phyloP scores from a whole-genome alignment of 2,797 vertebrate species.

The Siniperca scherzeri region DNA sequence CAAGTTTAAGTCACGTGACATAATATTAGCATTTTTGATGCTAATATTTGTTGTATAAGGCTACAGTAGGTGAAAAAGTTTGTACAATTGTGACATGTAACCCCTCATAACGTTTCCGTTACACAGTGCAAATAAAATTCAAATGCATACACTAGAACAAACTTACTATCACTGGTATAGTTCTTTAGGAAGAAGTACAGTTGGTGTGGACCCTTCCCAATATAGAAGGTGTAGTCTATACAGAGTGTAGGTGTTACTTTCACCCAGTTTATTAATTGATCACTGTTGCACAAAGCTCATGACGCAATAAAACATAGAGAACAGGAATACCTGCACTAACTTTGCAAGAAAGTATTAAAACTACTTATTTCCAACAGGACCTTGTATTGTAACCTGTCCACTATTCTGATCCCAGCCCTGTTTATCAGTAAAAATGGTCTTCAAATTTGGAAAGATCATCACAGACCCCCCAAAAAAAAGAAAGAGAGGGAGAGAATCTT shows the following conservation, averaged over 20 bases:
- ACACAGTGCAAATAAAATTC: not conserved
- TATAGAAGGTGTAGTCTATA: not conserved
- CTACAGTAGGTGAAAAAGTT: not conserved
- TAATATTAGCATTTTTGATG: not conserved
- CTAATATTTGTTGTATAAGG: not conserved
- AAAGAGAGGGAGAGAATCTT: constrained; percentile 55
- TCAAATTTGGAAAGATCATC: constrained; percentile 64
- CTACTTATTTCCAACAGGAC: not conserved
- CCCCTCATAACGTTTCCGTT: not conserved
- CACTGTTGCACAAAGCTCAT: not conserved
- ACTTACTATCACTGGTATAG: not conserved
- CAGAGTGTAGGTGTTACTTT: not conserved
- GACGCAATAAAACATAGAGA: not conserved
- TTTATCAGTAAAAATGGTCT: constrained; percentile 45
- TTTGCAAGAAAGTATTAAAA: not conserved
- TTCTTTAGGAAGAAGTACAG: not conserved
- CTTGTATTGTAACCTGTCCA: not conserved
- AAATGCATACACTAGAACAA: not conserved
- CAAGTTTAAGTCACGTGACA: not conserved
- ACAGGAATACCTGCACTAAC: not conserved
- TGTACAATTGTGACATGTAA: not conserved
- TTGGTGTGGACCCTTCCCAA: not conserved
- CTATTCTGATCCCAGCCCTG: constrained; percentile 6
- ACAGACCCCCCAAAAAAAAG: constrained; percentile 45
- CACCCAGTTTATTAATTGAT: not conserved